Conservation (phyloP, 2,888 invertebrate genomes). For the Dimorphilus gyrociliatus region DNA sequence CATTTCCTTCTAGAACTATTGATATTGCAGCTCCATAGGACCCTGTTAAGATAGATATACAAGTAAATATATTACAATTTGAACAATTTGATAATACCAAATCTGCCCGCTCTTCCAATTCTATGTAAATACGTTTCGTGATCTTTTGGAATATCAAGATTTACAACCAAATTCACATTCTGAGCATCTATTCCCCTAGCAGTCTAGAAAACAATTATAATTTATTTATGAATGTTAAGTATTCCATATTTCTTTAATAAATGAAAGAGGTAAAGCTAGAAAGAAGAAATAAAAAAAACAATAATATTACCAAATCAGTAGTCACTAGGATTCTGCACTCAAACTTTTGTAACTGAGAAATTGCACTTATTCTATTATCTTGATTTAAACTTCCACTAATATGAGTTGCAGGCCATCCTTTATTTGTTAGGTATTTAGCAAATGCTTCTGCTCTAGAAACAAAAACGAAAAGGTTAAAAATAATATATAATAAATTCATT, state of each 20-base stretch:
- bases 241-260: too few relatives aligned
- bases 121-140: conserved; percentile 64
- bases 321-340: conserved; percentile 64
- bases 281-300: conserved; percentile 7
- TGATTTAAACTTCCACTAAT: conserved; percentile 67
- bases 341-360: conserved; percentile 59
- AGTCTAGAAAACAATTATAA: conserved; percentile 37
- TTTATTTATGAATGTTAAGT: too few relatives aligned
- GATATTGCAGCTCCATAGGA: conserved; percentile 62
- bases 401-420: conserved; percentile 60
- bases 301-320: conserved; percentile 52
- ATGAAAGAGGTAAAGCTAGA: too few relatives aligned
- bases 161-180: conserved; percentile 78
- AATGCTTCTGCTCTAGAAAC: not conserved
- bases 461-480: not conserved
- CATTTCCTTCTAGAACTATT: conserved; percentile 51
- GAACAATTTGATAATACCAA: too few relatives aligned
- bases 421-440: conserved; percentile 9
- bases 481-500: too few relatives aligned
- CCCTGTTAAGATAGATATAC: conserved; percentile 15
- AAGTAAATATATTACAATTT: too few relatives aligned
- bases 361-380: conserved; percentile 53
- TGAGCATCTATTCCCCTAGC: conserved; percentile 86
- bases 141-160: conserved; percentile 61
- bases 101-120: conserved; percentile 85